Evolutionary conservation across 2,888 invertebrate species (phyloP), one percentile per base, ranked within the genome.

Genomic region (Thumatha senex): DNA sequence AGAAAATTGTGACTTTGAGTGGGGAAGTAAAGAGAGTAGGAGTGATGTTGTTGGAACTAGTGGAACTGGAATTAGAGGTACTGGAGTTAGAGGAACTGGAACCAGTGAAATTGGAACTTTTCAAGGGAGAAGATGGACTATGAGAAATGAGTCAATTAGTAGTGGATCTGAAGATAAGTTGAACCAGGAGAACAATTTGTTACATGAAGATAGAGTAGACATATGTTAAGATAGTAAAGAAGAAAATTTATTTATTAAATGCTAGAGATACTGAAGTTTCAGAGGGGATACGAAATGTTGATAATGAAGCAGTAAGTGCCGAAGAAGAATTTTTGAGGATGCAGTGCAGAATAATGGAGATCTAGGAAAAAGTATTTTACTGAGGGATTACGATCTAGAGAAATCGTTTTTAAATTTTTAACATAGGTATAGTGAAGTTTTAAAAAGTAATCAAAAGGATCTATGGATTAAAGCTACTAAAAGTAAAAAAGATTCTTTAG

Each of bases 361-460:
- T 24, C 3, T 24, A 24, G 18, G 18, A 24, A 5, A 5, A 24
- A 24, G 18, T 4, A 24, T 24, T 24, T 24, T 24, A 24, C 18
- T 40, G n/a, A 39, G 18, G 31, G 15, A 44, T 44, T 44, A 44
- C n/a, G 35, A 44, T 15, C 30, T 40, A 7, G 40, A 13, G n/a
- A 40, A 11, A 24, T 30, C 40, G 24, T 40, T 40, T 40, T 40
- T 40, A 12, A 29, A n/a, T n/a, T n/a, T n/a, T n/a, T n/a, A n/a
- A n/a, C n/a, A n/a, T n/a, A n/a, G 12, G 7, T 74, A 49, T 45
- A 49, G 41, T 48, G 30, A 45, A 13, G 40, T 30, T 29, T 13
- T 40, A 12, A 24, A 40, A 4, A 40, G 40, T 40, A 24, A 29
- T 24, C 29, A n/a, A 12, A 40, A 40, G 5, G 40, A 40, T 24